Evolutionary conservation across 2,797 vertebrate genomes (phyloP).

Genomic region (Coluber constrictor): DNA sequence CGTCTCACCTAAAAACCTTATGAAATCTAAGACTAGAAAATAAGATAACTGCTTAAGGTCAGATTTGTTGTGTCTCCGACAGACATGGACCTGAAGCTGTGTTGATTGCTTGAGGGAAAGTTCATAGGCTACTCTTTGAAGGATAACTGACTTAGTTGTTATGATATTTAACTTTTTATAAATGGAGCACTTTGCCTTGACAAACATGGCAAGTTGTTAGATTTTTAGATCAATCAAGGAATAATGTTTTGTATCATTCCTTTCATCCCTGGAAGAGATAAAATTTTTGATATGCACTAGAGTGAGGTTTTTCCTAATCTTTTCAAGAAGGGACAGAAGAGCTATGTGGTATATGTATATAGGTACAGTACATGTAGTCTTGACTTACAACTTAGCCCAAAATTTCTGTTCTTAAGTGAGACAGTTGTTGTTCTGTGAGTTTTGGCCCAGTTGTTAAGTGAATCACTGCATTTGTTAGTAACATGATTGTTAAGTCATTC

Average conservation of each 20-base stretch:
- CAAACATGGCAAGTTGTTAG: not conserved
- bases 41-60: not conserved
- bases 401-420: not conserved
- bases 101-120: not conserved
- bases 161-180: not conserved
- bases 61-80: not conserved
- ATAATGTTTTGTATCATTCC: not conserved
- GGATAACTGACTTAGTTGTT: not conserved
- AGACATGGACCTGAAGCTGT: not conserved
- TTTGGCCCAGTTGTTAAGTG: not conserved
- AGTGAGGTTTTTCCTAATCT: not conserved
- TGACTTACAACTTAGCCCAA: not conserved
- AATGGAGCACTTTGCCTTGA: not conserved
- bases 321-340: not conserved
- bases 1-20: not conserved
- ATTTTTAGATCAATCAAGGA: not conserved
- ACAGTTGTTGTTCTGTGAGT: not conserved
- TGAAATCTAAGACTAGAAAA: not conserved
- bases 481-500: not conserved
- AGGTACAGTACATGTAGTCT: not conserved
- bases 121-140: not conserved
- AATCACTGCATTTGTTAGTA: not conserved
- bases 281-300: not conserved
- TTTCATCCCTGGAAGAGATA: not conserved
- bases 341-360: not conserved